Evolutionary conservation across 1,140 invertebrate species (phyloP).

Genomic region (Drosophila ercepeae): DNA sequence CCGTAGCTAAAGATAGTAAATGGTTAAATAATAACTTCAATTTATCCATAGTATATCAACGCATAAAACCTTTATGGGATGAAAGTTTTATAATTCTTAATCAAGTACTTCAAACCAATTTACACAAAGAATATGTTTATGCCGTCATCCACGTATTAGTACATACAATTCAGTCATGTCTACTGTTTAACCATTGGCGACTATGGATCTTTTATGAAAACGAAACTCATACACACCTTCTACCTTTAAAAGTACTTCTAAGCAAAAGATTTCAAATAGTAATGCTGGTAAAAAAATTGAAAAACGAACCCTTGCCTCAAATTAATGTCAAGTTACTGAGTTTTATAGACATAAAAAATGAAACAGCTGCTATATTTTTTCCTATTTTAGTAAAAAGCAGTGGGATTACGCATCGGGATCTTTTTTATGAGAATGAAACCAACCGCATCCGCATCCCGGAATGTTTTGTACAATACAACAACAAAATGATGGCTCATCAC

Average conservation of each 20-base stretch:
- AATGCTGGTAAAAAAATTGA: slow-evolving; percentile 5
- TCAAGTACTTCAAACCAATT: not conserved
- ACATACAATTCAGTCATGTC: slow-evolving; percentile 2
- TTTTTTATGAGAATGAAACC: slow-evolving; percentile 33
- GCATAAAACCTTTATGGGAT: slow-evolving; percentile 34
- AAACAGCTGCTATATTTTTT: slow-evolving; percentile 50
- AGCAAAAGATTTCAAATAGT: slow-evolving; percentile 34
- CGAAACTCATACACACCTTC: slow-evolving; percentile 17
- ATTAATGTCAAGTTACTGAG: slow-evolving; percentile 42
- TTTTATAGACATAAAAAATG: slow-evolving; percentile 41
- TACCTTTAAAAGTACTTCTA: slow-evolving; percentile 47
- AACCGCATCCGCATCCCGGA: not conserved
- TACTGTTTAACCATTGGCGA: slow-evolving; percentile 51
- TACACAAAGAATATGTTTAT: slow-evolving; percentile 19
- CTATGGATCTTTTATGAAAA: slow-evolving; percentile 34
- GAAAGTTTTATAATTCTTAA: slow-evolving; percentile 21
- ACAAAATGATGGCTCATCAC: slow-evolving; percentile 23
- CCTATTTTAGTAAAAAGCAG: slow-evolving; percentile 28
- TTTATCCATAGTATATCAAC: slow-evolving; percentile 33
- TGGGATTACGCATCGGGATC: slow-evolving; percentile 23
- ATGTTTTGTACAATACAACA: not conserved
- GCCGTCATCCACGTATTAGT: slow-evolving; percentile 41
- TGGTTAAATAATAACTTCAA: slow-evolving; percentile 1
- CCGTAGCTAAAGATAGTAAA: slow-evolving; percentile 35
- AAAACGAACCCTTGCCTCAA: slow-evolving; percentile 31